phyloP scores from a whole-genome alignment of 1,140 invertebrate genomes.

The Kradibia gibbosae region DNA sequence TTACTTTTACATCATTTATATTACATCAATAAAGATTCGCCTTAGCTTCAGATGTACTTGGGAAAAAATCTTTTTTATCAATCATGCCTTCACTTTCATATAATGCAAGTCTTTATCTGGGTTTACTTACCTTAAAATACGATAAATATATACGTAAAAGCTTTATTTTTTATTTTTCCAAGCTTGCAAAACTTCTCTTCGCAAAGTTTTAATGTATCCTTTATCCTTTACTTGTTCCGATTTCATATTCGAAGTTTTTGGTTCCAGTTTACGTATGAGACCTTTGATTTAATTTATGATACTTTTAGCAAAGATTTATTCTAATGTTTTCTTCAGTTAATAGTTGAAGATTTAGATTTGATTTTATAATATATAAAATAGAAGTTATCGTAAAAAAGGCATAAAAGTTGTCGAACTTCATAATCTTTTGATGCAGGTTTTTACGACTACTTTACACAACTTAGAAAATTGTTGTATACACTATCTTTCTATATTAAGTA shows the following conservation, averaged over 20 bases:
- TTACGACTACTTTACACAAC: background rate
- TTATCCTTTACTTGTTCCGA: background rate
- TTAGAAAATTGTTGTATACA: too few species aligned
- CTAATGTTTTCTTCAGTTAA: background rate
- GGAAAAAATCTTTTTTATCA: too few species aligned
- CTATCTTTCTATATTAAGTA: too few species aligned
- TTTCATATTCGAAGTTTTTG: constrained; percentile 10
- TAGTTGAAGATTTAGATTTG: background rate
- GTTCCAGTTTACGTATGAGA: background rate
- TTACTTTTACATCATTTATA: too few species aligned
- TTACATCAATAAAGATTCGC: too few species aligned
- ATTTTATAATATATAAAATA: background rate
- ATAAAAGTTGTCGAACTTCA: background rate
- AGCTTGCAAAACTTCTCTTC: background rate
- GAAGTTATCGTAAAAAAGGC: background rate
- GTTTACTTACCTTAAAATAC: background rate
- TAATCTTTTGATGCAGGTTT: background rate
- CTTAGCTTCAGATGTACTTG: too few species aligned
- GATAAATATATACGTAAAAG: background rate
- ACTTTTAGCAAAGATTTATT: background rate
- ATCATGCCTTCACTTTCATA: background rate
- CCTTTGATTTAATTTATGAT: constrained; percentile 8
- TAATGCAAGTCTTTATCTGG: background rate
- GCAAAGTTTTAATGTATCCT: constrained; percentile 8
- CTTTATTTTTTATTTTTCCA: background rate